Evolutionary conservation across 2,888 invertebrate genomes (phyloP).

Genomic region (Pristionchus fissidentatus): DNA sequence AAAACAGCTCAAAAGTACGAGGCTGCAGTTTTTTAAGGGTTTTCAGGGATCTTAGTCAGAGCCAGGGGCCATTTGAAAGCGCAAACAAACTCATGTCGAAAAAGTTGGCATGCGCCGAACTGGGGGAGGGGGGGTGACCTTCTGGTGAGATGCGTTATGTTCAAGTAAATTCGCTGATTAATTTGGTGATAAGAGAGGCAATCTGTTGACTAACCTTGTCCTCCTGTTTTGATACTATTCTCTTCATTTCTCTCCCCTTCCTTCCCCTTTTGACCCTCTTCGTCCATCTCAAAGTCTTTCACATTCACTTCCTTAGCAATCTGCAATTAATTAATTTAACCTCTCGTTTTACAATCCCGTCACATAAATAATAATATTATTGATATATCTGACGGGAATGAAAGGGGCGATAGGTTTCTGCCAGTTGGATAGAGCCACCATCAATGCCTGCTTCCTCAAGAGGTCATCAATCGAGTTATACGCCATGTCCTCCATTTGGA

Average conservation of each 20-base stretch:
- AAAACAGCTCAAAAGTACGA: too few relatives aligned
- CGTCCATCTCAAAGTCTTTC: constrained; percentile 24
- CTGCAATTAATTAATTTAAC: neutral
- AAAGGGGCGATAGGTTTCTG: neutral
- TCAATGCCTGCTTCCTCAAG: constrained; percentile 5
- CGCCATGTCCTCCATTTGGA: constrained; percentile 4
- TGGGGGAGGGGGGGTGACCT: too few relatives aligned
- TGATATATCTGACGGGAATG: neutral
- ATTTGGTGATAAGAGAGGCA: neutral
- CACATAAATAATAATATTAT: too few relatives aligned
- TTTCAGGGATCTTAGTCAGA: too few relatives aligned
- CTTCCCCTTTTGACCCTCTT: neutral
- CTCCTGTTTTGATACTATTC: neutral
- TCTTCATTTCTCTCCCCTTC: neutral
- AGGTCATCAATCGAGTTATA: neutral
- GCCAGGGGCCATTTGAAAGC: too few relatives aligned
- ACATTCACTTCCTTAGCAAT: neutral
- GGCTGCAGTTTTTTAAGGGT: too few relatives aligned
- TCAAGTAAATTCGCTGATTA: neutral
- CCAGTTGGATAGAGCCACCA: neutral
- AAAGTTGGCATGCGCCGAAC: too few relatives aligned
- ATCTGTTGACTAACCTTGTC: neutral
- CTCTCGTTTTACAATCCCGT: too few relatives aligned
- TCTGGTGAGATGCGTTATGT: too few relatives aligned
- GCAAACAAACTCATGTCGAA: too few relatives aligned